These are phyloP conservation scores for Chaetoderma sp. DNA, from an alignment of 2,888 invertebrate genomes.

Conservation along the genomic window DNA sequence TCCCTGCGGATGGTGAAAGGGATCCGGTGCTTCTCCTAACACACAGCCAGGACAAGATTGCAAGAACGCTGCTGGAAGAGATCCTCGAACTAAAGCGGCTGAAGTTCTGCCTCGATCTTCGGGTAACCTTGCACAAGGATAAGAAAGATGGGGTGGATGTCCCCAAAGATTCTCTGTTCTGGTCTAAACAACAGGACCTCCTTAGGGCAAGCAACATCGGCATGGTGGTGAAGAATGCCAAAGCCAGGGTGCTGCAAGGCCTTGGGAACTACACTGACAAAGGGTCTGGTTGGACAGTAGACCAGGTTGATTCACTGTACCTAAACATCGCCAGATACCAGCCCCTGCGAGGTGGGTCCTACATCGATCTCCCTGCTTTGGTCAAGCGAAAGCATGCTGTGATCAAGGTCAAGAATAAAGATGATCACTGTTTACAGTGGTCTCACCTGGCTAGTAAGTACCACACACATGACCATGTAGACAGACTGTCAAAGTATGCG, in stretches of 20 bases:
- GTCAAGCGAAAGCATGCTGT: constrained; percentile 14
- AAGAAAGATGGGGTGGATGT: too few relatives aligned
- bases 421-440: background rate
- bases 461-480: background rate
- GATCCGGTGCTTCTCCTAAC: too few relatives aligned
- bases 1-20: too few relatives aligned
- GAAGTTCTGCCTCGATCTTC: too few relatives aligned
- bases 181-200: too few relatives aligned
- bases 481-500: background rate
- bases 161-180: too few relatives aligned
- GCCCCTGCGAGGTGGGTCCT: constrained; percentile 7
- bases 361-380: constrained; percentile 10
- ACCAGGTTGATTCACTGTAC: background rate
- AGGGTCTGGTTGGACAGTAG: constrained; percentile 9
- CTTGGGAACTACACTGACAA: background rate
- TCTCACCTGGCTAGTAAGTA: background rate
- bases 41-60: too few relatives aligned
- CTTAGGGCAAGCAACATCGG: background rate
- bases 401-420: background rate
- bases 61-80: too few relatives aligned
- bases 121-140: too few relatives aligned
- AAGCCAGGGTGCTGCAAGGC: background rate
- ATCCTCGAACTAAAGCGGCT: too few relatives aligned
- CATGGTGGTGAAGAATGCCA: background rate
- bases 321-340: too few relatives aligned